Base-by-base conservation (phyloP, 2,113 vertebrate species). In the Hepsetus odoe region DNA sequence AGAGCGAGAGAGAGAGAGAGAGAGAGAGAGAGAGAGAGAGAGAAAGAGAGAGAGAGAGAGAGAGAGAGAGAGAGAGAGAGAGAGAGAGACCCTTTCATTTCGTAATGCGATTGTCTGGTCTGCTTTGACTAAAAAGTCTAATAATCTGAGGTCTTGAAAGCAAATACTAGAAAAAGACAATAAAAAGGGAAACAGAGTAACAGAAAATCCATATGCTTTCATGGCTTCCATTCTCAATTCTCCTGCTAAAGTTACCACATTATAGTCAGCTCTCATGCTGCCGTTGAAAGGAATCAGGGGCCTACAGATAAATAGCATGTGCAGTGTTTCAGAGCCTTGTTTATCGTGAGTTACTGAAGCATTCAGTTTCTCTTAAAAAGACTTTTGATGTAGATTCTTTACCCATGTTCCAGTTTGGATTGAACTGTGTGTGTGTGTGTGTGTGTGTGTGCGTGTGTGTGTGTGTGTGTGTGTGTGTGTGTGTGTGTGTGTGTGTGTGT, bases 391-490 rank as follows among this genome's bases (percentile, higher is more conserved):
- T 32, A 7, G 7, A 18, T 58, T 20, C 13, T 58, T 61, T n/a
- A 44, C 1, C 13, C 13, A 26, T 2, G 3, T 26, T 55, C 51
- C 9, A n/a, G n/a, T n/a, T n/a, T n/a, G n/a, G n/a, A n/a, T n/a
- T n/a, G n/a, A n/a, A n/a, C 20, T 12, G 30, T 55, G n/a, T 12
- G 58, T 24, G 66, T 61, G 24, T 22, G 12, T 38, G 55, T 22
- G 32, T 38, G 0, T 13, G 44, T 33, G 12, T 64, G 40, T 53
- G 46, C 71, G 70, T 82, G 58, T 24, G 66, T 61, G 24, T 22
- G 12, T 38, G 55, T 22, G 32, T 38, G 0, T 13, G 44, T 33
- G 12, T 64, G 40, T 53, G 46, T 12, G 30, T 55, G n/a, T 12
- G 58, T 24, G 66, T 61, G 24, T 22, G 12, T 38, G 55, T 22